A percentile compares a stretch with the other conserved stretches of the same genome.
phyloP scores from a whole-genome alignment of 2,113 vertebrate genomes.

The Chloropsis hardwickii region DNA sequence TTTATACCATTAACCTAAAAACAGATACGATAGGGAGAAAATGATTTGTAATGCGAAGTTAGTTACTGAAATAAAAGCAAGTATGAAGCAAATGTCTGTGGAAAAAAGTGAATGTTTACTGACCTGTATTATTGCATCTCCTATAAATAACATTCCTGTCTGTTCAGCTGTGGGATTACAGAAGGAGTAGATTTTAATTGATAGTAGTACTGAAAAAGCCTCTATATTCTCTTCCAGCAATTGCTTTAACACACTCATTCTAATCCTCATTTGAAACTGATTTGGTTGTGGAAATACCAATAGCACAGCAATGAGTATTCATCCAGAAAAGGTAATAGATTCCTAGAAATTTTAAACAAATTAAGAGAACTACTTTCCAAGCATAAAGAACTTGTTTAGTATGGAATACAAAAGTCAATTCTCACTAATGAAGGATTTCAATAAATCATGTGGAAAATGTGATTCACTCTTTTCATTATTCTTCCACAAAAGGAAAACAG shows the following conservation, averaged over 20 bases:
- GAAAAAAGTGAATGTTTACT: constrained; percentile 55
- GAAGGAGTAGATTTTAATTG: constrained; percentile 77
- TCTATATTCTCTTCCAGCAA: not conserved
- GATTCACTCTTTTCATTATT: constrained; percentile 26
- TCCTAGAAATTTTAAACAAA: not conserved
- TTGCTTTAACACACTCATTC: not conserved
- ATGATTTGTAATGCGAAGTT: not conserved
- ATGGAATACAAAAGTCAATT: not conserved
- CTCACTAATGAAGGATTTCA: constrained; percentile 26
- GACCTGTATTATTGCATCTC: constrained; percentile 91
- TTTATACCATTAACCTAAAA: constrained; percentile 93
- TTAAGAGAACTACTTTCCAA: not conserved
- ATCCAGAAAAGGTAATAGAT: not conserved
- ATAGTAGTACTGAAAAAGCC: constrained; percentile 55
- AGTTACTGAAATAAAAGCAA: not conserved
- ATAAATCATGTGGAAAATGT: constrained; percentile 21
- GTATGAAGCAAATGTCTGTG: not conserved
- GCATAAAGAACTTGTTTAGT: not conserved
- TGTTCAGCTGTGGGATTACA: constrained; percentile 84
- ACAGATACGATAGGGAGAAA: not conserved
- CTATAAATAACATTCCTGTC: constrained; percentile 90
- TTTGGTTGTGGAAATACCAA: not conserved
- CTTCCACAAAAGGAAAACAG: not conserved
- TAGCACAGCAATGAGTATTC: not conserved
- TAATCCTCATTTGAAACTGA: not conserved